Evolutionary conservation across 2,113 vertebrate genomes (phyloP).

Genomic region (Aviceda subcristata): DNA sequence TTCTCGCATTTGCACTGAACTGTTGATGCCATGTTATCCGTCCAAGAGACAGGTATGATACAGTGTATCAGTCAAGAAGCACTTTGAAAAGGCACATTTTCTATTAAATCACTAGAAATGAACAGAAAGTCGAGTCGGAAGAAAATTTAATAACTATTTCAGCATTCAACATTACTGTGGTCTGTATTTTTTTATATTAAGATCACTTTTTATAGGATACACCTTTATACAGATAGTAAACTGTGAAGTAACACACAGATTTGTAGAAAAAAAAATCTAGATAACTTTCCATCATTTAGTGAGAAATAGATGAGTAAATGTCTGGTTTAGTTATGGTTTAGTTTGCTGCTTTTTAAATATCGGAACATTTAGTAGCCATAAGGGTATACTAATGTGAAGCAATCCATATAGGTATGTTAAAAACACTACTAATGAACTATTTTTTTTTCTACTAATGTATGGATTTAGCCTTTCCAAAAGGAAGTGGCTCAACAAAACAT

Average conservation of each 20-base stretch:
- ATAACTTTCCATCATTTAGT: neutral
- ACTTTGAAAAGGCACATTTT: neutral
- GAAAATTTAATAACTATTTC: neutral
- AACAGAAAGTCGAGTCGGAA: neutral
- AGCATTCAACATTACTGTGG: neutral
- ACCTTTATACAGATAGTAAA: neutral
- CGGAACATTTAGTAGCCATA: neutral
- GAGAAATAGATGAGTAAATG: neutral
- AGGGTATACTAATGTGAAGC: neutral
- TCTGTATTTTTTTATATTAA: neutral
- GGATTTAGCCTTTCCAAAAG: neutral
- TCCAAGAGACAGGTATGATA: neutral
- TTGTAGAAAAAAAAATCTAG: neutral
- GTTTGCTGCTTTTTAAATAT: neutral
- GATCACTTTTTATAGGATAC: neutral
- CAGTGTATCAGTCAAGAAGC: neutral
- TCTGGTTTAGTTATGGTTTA: neutral
- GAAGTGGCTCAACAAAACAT: neutral
- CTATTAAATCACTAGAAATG: neutral
- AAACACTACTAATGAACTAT: neutral
- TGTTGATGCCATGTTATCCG: neutral
- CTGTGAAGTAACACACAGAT: neutral
- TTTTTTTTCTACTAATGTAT: neutral
- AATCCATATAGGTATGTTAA: neutral
- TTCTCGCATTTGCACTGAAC: neutral